A percentile compares a stretch with the other conserved stretches of the same genome.
Conservation (phyloP, 2,113 vertebrate genomes). For the Symphodus melops region DNA sequence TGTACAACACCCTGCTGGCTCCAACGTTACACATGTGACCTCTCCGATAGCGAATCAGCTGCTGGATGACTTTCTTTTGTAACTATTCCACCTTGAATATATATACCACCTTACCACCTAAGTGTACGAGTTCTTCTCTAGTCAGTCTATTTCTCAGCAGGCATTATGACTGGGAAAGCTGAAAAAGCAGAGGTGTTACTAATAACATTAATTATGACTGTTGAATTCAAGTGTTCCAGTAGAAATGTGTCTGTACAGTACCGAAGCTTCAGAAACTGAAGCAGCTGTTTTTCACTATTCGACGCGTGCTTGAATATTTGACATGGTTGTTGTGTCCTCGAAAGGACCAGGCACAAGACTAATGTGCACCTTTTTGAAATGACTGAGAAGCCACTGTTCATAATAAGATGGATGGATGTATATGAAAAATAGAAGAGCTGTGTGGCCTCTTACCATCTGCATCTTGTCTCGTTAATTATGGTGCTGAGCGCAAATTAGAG, state of each 20-base stretch:
- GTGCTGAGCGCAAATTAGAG: background rate
- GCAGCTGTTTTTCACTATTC: background rate
- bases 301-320: background rate
- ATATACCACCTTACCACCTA: too few species aligned
- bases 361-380: background rate
- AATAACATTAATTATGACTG: background rate
- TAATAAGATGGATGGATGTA: background rate
- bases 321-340: background rate
- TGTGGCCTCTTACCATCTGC: background rate
- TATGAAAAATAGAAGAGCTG: background rate
- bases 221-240: background rate
- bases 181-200: background rate
- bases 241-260: background rate
- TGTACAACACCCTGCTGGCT: too few species aligned
- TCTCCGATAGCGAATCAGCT: too few species aligned
- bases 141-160: background rate
- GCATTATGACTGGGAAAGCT: too few species aligned
- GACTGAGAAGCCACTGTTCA: background rate
- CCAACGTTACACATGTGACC: too few species aligned
- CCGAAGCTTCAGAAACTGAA: background rate
- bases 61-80: too few species aligned
- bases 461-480: constrained; percentile 1
- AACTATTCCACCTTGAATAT: too few species aligned
- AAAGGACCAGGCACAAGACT: background rate
- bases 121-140: background rate